Evolutionary conservation across 2,888 invertebrate species (phyloP).

Genomic region (Apocheima hispidaria): DNA sequence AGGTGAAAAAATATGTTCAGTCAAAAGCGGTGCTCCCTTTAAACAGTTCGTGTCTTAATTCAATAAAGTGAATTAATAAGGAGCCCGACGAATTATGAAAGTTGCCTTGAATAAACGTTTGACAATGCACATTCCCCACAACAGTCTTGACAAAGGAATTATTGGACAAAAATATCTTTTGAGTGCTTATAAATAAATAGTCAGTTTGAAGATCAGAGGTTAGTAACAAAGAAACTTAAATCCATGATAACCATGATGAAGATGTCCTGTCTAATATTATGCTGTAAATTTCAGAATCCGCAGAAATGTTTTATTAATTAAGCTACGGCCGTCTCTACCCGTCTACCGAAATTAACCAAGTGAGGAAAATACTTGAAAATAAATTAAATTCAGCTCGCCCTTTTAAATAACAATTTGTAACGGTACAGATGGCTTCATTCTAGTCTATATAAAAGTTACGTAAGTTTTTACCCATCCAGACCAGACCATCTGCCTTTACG

Average conservation of each 20-base stretch:
- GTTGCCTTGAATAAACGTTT: constrained; percentile 34
- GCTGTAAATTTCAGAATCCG: too few species aligned
- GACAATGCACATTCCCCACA: constrained; percentile 27
- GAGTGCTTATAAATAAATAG: background rate
- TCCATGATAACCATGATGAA: too few species aligned
- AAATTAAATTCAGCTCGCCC: background rate
- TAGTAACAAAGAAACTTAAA: background rate
- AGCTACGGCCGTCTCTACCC: too few species aligned
- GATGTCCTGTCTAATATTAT: too few species aligned
- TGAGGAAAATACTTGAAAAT: background rate
- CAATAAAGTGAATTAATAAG: constrained; percentile 35
- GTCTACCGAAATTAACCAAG: background rate
- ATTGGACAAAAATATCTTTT: constrained; percentile 13
- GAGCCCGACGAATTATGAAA: constrained; percentile 31
- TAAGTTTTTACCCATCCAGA: background rate
- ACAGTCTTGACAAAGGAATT: constrained; percentile 19
- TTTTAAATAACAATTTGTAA: background rate
- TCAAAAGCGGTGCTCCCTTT: constrained; percentile 27
- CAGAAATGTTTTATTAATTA: too few species aligned
- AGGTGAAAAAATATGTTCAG: background rate
- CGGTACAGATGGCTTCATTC: background rate
- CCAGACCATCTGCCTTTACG: background rate
- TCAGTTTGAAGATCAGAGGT: background rate
- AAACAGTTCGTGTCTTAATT: constrained; percentile 29
- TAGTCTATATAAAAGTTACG: background rate